Conservation (phyloP, 2,113 vertebrate species). For the Redunca redunca region DNA sequence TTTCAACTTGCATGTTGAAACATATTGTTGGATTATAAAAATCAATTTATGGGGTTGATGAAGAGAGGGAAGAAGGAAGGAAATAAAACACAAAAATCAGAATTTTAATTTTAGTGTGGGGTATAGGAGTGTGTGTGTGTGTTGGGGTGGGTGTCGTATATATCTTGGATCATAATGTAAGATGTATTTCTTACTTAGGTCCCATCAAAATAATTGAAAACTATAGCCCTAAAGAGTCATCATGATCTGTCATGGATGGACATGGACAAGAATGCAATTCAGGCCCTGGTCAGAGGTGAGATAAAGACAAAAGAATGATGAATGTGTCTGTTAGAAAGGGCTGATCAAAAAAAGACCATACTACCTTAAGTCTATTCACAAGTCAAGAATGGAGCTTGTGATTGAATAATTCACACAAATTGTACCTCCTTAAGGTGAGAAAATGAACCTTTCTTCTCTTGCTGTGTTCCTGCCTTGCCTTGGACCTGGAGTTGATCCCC, state of each 20-base stretch:
- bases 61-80: background rate
- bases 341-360: background rate
- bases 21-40: background rate
- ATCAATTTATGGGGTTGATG: background rate
- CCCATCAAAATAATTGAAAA: background rate
- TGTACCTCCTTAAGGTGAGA: background rate
- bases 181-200: background rate
- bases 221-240: background rate
- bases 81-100: background rate
- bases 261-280: background rate
- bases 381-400: background rate
- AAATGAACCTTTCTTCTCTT: background rate
- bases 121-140: background rate
- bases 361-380: background rate
- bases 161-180: background rate
- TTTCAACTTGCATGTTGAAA: background rate
- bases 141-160: background rate
- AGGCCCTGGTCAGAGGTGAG: background rate
- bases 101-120: background rate
- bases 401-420: background rate
- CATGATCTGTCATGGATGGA: background rate
- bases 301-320: constrained; percentile 7
- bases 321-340: background rate
- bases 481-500: background rate
- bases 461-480: background rate